phyloP scores from a whole-genome alignment of 2,113 vertebrate species.

The Etheostoma cragini region DNA sequence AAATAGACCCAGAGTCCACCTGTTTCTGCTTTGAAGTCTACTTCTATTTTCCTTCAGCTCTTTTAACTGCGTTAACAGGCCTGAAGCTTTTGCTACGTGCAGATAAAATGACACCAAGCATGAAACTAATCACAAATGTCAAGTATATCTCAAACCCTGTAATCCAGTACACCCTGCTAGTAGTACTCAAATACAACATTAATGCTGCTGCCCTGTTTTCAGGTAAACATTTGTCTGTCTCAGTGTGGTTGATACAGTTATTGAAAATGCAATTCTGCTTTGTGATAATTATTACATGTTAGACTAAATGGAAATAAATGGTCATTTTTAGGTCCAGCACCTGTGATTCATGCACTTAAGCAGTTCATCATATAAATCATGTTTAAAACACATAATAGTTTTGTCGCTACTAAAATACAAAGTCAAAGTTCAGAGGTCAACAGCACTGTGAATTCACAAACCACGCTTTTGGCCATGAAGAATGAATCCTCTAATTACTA shows the following conservation, averaged over 20 bases:
- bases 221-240: constrained; percentile 1
- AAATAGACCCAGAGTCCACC: constrained; percentile 11
- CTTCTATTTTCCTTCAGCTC: not conserved
- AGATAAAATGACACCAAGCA: constrained; percentile 23
- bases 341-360: not conserved
- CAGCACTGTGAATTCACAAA: too few species aligned
- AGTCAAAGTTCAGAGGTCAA: too few species aligned
- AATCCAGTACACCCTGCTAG: not conserved
- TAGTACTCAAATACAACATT: constrained; percentile 1
- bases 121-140: constrained; percentile 23
- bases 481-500: too few species aligned
- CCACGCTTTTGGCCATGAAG: too few species aligned
- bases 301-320: not conserved
- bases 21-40: not conserved
- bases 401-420: too few species aligned
- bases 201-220: constrained; percentile 10
- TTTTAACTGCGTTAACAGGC: constrained; percentile 16
- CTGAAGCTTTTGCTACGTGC: constrained; percentile 26
- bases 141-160: not conserved
- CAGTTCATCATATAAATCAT: too few species aligned
- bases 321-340: not conserved
- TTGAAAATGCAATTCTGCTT: not conserved
- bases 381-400: too few species aligned
- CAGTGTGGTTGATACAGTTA: constrained; percentile 4
- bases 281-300: not conserved